Conservation (phyloP, 2,888 invertebrate species). For the Nymphalis urticae region DNA sequence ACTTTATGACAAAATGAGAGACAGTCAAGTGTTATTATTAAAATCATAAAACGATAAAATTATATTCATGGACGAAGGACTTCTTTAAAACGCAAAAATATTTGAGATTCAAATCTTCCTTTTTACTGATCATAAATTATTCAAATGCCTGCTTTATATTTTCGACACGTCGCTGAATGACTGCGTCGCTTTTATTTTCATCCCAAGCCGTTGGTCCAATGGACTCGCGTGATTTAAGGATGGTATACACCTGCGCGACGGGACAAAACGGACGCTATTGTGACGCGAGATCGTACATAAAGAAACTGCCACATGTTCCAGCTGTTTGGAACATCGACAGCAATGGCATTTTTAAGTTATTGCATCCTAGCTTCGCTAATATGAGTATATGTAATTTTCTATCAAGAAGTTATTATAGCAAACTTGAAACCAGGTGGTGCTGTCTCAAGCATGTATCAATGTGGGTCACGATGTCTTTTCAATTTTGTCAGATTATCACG, state of each 20-base stretch:
- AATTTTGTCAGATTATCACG: too few relatives aligned
- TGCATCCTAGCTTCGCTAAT: too few relatives aligned
- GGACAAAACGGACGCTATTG: neutral
- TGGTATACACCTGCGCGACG: neutral
- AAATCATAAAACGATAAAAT: slow-evolving; percentile 28
- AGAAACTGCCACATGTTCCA: too few relatives aligned
- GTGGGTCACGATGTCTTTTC: too few relatives aligned
- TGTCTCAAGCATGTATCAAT: too few relatives aligned
- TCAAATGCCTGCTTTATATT: slow-evolving; percentile 78
- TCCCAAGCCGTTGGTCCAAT: slow-evolving; percentile 42
- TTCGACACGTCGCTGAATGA: slow-evolving; percentile 68
- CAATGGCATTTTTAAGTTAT: too few relatives aligned
- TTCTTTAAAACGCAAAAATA: slow-evolving; percentile 77
- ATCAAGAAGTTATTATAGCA: too few relatives aligned
- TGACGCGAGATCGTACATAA: neutral
- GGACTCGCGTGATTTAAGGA: slow-evolving; percentile 55
- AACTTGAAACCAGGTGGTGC: too few relatives aligned
- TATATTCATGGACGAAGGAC: slow-evolving; percentile 33
- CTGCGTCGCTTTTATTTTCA: slow-evolving; percentile 52
- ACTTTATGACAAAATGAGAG: neutral
- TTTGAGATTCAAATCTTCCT: slow-evolving; percentile 78
- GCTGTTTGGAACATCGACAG: too few relatives aligned
- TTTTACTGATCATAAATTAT: slow-evolving; percentile 80
- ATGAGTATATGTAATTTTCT: too few relatives aligned
- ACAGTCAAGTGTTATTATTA: slow-evolving; percentile 10